Base-by-base conservation (phyloP, 2,888 invertebrate species). In the Abrostola tripartita region DNA sequence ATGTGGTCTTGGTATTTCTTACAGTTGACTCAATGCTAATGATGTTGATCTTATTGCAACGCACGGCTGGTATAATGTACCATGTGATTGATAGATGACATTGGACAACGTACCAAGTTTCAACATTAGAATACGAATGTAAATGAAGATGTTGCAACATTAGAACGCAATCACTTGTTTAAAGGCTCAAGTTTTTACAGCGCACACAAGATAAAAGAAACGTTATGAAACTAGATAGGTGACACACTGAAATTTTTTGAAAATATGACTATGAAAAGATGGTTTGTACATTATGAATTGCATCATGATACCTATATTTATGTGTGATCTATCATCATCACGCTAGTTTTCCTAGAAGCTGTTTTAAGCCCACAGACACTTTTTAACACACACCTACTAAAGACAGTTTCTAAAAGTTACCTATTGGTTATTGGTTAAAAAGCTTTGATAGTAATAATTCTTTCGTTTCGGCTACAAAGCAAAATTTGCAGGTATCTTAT, bases 41-140 rank as follows among this genome's bases (percentile, higher is more conserved):
- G 80, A 81, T 84, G 81, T 81, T 86, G 86, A 83, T 88, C 85
- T 83, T 84, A 84, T 86, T 88, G 78, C 65, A 67, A 65, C 68
- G 68, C 75, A 73, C 63, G 84, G 77, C 81, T 81, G 59, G 72
- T 76, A 14, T 71, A 65, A 71, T 81, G 84, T 84, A 84, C 79
- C 78, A 76, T 78, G 85, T 88, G 90, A 90, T 86, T 88, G 89
- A 90, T 90, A 85, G 81, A 74, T 81, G 84, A 86, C 82, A 83
- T 83, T 84, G 84, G 79, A 81, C 82, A 73, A 81, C 74, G 81
- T 79, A 78, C 76, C 59, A 71, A 61, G 74, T 81, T 81, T 78
- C 83, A 69, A 83, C 82, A 78, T 81, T 74, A 68, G 81, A 81
- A 85, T 84, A 83, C 81, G 78, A 82, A 82, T 82, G 76, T 74